phyloP scores from a whole-genome alignment of 2,888 invertebrate genomes.

The Leptinotarsa rubiginosa region DNA sequence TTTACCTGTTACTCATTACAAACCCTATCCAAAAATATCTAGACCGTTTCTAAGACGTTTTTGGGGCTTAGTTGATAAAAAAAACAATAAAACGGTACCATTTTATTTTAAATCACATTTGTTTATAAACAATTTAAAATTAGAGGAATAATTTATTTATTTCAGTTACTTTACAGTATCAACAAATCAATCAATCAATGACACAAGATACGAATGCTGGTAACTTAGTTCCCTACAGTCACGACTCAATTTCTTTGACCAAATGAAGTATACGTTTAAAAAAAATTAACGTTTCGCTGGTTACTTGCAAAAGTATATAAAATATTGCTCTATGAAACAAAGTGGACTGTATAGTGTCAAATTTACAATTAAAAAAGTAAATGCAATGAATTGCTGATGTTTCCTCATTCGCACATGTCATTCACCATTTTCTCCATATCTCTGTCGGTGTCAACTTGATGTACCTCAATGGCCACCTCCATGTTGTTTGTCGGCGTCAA shows the following conservation, averaged over 20 bases:
- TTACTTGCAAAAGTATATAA: conserved; percentile 42
- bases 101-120: conserved; percentile 62
- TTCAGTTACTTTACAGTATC: conserved; percentile 55
- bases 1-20: no score
- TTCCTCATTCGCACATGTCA: conserved; percentile 67
- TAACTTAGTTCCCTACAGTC: conserved; percentile 51
- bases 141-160: conserved; percentile 55
- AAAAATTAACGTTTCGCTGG: conserved; percentile 33
- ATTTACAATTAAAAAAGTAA: conserved; percentile 41
- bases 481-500: conserved; percentile 55
- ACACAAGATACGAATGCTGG: conserved; percentile 50
- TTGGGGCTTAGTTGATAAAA: background rate
- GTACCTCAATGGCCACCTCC: conserved; percentile 51
- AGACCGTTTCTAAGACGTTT: background rate
- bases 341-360: conserved; percentile 24
- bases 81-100: conserved; percentile 49
- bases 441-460: conserved; percentile 72
- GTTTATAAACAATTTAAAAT: conserved; percentile 60
- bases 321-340: conserved; percentile 42
- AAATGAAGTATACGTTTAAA: conserved; percentile 29
- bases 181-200: conserved; percentile 48
- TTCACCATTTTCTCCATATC: conserved; percentile 84
- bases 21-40: no score
- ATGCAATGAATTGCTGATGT: conserved; percentile 33
- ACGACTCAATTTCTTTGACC: conserved; percentile 45